phyloP scores from a whole-genome alignment of 2,797 vertebrate species.

The Brotula barbata region DNA sequence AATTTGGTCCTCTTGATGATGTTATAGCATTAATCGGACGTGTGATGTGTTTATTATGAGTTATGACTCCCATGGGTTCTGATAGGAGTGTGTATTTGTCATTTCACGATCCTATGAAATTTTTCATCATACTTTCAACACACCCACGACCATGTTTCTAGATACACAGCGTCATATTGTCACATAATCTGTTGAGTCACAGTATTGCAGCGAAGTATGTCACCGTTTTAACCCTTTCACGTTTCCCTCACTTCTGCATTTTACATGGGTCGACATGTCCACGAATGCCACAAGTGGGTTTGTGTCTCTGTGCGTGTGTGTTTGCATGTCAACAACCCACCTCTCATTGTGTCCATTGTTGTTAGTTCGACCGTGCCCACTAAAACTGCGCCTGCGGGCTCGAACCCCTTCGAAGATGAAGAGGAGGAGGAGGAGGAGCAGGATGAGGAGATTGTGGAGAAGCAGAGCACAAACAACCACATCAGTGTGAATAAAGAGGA shows the following conservation, averaged over 20 bases:
- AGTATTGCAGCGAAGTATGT: no score
- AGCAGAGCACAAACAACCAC: conserved; percentile 78
- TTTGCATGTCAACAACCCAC: conserved; percentile 65
- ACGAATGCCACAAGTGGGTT: no score
- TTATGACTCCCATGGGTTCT: not conserved
- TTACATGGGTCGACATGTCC: no score
- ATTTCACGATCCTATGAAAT: no score
- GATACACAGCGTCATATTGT: no score
- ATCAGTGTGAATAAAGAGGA: conserved; percentile 93
- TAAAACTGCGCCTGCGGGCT: conserved; percentile 85
- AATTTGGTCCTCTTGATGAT: not conserved
- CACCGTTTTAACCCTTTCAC: no score
- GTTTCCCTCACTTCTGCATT: no score
- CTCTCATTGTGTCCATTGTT: conserved; percentile 85
- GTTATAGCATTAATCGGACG: not conserved
- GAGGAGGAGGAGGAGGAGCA: conserved; percentile 85
- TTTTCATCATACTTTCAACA: no score
- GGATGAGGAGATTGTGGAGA: conserved; percentile 73
- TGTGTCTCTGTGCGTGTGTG: conserved; percentile 48
- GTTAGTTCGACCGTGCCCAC: conserved; percentile 87
- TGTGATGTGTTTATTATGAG: conserved; percentile 14
- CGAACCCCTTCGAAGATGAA: conserved; percentile 96
- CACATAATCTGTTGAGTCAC: no score
- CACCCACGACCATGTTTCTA: no score
- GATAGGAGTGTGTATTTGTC: not conserved